These are phyloP conservation scores for Lindbergichthys nudifrons DNA, from an alignment of 2,797 vertebrate genomes.

Conservation along the genomic window DNA sequence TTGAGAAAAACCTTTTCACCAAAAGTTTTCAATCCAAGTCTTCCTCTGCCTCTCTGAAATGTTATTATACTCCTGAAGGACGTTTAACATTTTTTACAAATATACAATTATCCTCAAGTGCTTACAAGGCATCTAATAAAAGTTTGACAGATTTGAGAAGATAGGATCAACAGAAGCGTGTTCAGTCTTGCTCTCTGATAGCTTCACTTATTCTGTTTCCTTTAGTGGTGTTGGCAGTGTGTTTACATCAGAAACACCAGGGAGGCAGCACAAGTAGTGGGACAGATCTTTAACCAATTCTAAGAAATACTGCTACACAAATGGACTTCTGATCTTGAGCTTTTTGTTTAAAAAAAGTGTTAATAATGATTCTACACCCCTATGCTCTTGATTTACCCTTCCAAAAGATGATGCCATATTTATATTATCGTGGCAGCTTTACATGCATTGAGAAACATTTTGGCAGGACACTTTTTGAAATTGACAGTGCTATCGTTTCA, in stretches of 20 bases:
- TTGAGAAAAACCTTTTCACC: slow-evolving; percentile 6
- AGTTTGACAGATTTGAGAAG: slow-evolving; percentile 6
- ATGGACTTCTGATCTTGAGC: background rate
- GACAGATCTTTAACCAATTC: background rate
- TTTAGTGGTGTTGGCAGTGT: background rate
- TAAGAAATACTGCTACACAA: background rate
- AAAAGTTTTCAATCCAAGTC: background rate
- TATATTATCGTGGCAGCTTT: background rate
- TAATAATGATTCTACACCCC: background rate
- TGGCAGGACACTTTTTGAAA: background rate
- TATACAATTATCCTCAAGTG: slow-evolving; percentile 20
- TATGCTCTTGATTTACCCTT: background rate
- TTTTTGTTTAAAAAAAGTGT: background rate
- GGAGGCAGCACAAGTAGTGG: background rate
- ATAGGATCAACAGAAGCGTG: slow-evolving; percentile 7
- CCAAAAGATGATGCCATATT: background rate
- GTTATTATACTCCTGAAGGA: slow-evolving; percentile 11
- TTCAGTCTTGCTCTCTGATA: slow-evolving; percentile 10
- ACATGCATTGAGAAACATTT: background rate
- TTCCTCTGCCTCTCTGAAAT: slow-evolving; percentile 10
- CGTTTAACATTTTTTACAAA: slow-evolving; percentile 21
- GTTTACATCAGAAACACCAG: background rate
- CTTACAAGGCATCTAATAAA: slow-evolving; percentile 11
- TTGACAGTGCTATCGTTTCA: background rate
- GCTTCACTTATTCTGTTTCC: slow-evolving; percentile 4